Percentiles rank a stretch among this genome's conserved stretches.
Evolutionary conservation across 2,888 invertebrate species (phyloP).

Genomic region (Lithophane ornitopus): DNA sequence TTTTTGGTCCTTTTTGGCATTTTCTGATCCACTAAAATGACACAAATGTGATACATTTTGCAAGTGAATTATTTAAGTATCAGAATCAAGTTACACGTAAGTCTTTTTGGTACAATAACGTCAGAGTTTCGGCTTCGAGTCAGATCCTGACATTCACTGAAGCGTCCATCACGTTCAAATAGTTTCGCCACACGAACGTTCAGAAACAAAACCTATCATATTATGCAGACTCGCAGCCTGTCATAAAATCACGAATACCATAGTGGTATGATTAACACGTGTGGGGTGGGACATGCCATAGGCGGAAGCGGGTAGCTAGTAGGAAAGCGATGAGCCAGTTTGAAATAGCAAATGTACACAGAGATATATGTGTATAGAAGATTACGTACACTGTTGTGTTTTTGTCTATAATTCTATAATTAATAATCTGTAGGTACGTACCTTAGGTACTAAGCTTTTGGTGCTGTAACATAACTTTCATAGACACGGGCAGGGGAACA

Average conservation of each 20-base stretch:
- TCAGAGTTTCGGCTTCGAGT: neutral
- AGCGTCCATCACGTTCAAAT: slow-evolving; percentile 46
- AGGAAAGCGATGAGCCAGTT: too few relatives aligned
- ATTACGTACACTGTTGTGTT: too few relatives aligned
- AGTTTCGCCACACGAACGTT: slow-evolving; percentile 49
- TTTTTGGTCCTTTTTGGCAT: neutral
- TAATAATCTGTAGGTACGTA: too few relatives aligned
- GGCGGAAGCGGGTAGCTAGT: slow-evolving; percentile 43
- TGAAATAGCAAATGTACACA: too few relatives aligned
- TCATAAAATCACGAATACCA: slow-evolving; percentile 81
- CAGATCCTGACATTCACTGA: slow-evolving; percentile 16
- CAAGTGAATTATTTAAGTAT: neutral
- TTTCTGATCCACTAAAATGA: neutral
- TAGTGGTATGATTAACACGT: slow-evolving; percentile 77
- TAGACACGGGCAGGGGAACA: too few relatives aligned
- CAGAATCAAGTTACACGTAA: neutral
- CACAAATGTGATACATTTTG: neutral
- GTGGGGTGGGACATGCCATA: slow-evolving; percentile 56
- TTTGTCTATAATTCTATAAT: too few relatives aligned
- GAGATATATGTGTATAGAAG: too few relatives aligned
- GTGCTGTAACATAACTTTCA: too few relatives aligned
- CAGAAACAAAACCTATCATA: slow-evolving; percentile 69
- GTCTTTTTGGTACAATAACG: neutral
- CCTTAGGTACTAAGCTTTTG: too few relatives aligned
- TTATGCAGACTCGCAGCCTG: slow-evolving; percentile 73